Percentiles rank a stretch among this genome's conserved stretches.
These are phyloP conservation scores for Streblospio benedicti DNA, from an alignment of 1,140 invertebrate genomes.

Conservation along the genomic window DNA sequence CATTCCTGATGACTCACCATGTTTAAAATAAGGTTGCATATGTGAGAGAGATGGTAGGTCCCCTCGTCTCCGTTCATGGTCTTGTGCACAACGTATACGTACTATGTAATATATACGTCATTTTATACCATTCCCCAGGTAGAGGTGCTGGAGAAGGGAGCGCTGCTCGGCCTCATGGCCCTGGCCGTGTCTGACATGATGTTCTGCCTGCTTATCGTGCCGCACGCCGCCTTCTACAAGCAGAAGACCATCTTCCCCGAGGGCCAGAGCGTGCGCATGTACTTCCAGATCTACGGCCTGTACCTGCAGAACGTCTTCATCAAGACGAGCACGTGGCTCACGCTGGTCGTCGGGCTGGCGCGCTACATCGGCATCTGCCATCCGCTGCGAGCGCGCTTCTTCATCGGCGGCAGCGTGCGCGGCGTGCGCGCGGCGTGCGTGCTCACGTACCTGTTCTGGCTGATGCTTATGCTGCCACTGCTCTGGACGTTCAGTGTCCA, in stretches of 20 bases:
- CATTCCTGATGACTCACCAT: too few species aligned
- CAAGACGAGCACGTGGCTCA: constrained; percentile 15
- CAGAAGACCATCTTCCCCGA: not conserved
- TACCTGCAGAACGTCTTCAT: constrained; percentile 16
- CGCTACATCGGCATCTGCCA: constrained; percentile 15
- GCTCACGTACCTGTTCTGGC: constrained; percentile 31
- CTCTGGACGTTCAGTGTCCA: constrained; percentile 32
- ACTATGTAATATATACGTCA: constrained; percentile 36
- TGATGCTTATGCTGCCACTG: constrained; percentile 35
- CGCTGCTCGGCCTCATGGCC: constrained; percentile 9
- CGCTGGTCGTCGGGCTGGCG: constrained; percentile 8
- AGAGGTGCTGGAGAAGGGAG: constrained; percentile 10
- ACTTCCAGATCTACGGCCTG: constrained; percentile 6
- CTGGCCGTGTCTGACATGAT: constrained; percentile 13
- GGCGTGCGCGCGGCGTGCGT: constrained; percentile 23
- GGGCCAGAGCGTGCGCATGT: not conserved
- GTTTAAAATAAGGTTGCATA: too few species aligned
- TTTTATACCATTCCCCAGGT: constrained; percentile 29
- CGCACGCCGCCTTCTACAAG: not conserved
- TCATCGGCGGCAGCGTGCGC: not conserved
- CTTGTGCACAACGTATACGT: too few species aligned
- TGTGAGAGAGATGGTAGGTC: too few species aligned
- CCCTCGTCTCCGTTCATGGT: too few species aligned
- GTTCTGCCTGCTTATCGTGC: constrained; percentile 11
- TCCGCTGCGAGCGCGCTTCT: constrained; percentile 11